Conservation (phyloP, 1,140 invertebrate genomes). For the Halyomorpha halys region DNA sequence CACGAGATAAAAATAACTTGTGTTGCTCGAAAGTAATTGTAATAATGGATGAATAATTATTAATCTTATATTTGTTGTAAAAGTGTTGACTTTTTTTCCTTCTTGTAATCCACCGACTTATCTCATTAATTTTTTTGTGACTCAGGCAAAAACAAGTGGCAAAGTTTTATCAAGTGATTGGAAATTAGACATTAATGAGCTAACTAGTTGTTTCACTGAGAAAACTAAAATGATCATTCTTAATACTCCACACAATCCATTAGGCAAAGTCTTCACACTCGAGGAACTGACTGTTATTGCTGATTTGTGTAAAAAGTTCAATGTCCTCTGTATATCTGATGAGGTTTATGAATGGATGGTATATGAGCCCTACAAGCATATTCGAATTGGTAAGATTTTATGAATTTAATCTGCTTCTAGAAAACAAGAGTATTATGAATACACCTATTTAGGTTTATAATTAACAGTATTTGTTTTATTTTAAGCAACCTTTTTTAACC, state of each 20-base stretch:
- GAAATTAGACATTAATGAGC: constrained; percentile 72
- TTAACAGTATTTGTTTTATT: no score
- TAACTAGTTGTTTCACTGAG: constrained; percentile 69
- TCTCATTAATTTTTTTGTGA: neutral
- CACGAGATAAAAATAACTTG: no score
- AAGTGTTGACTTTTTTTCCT: neutral
- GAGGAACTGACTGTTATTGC: constrained; percentile 67
- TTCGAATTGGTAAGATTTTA: constrained; percentile 63
- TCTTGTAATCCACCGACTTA: neutral
- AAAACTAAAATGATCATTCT: constrained; percentile 93
- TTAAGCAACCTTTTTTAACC: no score
- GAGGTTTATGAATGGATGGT: constrained; percentile 99
- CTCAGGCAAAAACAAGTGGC: constrained; percentile 37
- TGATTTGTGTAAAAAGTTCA: constrained; percentile 81
- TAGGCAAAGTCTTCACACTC: constrained; percentile 77
- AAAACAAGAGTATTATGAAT: no score
- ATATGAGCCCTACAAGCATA: constrained; percentile 74
- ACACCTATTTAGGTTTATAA: no score
- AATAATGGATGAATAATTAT: no score
- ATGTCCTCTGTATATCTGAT: constrained; percentile 84
- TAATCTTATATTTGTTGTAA: no score
- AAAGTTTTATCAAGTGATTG: constrained; percentile 68
- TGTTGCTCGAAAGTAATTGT: no score
- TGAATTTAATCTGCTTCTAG: no score
- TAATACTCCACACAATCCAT: constrained; percentile 93